These are phyloP conservation scores for Scaptomyza hsui DNA, from an alignment of 1,140 invertebrate species.

Conservation along the genomic window DNA sequence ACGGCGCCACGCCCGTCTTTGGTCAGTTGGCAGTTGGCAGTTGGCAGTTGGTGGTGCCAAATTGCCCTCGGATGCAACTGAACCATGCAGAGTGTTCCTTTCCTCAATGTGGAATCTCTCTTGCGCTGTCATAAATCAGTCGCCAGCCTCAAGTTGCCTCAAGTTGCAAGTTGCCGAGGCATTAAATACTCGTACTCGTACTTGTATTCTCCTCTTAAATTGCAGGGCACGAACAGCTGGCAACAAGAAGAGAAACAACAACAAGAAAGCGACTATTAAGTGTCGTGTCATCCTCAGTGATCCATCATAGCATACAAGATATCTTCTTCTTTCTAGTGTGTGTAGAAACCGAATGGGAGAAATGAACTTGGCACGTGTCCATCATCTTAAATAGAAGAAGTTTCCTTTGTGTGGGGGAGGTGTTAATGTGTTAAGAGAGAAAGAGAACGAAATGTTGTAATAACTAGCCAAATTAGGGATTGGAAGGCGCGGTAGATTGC, in stretches of 20 bases:
- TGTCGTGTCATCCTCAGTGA: slow-evolving; percentile 76
- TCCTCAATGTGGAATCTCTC: slow-evolving; percentile 54
- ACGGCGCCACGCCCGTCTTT: slow-evolving; percentile 67
- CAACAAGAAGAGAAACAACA: slow-evolving; percentile 41
- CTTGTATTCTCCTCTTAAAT: slow-evolving; percentile 58
- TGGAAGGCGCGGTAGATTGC: slow-evolving; percentile 41
- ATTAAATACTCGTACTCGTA: slow-evolving; percentile 65
- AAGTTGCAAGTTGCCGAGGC: slow-evolving; percentile 22
- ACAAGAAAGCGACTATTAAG: slow-evolving; percentile 66
- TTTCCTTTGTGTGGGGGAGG: slow-evolving; percentile 48
- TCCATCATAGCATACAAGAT: slow-evolving; percentile 69
- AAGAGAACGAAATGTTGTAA: slow-evolving; percentile 51
- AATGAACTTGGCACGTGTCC: slow-evolving; percentile 77
- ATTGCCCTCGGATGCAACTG: slow-evolving; percentile 60
- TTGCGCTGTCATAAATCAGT: slow-evolving; percentile 75
- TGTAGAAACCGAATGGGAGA: slow-evolving; percentile 23
- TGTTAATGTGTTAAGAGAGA: slow-evolving; percentile 44
- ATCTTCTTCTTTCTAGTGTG: slow-evolving; percentile 12
- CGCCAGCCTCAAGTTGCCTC: slow-evolving; percentile 57
- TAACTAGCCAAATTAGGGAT: slow-evolving; percentile 66
- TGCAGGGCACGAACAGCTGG: slow-evolving; percentile 64
- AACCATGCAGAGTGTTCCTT: slow-evolving; percentile 24
- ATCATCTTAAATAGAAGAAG: slow-evolving; percentile 53
- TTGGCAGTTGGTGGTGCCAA: slow-evolving; percentile 37
- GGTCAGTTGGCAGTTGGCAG: slow-evolving; percentile 2